Percentiles rank a stretch among this genome's conserved stretches.
These are phyloP conservation scores for Chymomyza procnemis DNA, from an alignment of 2,888 invertebrate species.

Conservation along the genomic window DNA sequence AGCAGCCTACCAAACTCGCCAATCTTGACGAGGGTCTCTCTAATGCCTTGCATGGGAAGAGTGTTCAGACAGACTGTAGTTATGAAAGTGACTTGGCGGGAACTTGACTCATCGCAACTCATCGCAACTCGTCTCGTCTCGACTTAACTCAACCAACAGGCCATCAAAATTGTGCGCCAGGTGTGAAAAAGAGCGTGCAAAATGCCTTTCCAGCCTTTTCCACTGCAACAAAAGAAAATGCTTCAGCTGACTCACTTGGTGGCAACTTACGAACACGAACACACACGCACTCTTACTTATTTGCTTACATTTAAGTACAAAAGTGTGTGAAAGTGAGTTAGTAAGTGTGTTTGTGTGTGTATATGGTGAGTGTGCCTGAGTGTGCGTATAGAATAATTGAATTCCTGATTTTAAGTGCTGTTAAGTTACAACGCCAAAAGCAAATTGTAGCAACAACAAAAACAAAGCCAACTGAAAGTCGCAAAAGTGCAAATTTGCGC, in stretches of 20 bases:
- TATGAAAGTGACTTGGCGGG: background rate
- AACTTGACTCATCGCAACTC: background rate
- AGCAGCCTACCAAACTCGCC: background rate
- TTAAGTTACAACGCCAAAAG: slow-evolving; percentile 30
- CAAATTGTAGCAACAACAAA: slow-evolving; percentile 37
- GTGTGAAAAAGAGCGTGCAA: slow-evolving; percentile 68
- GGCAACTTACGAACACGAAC: background rate
- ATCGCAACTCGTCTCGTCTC: background rate
- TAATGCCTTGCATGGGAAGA: background rate
- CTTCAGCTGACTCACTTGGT: background rate
- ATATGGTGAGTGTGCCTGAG: slow-evolving; percentile 1
- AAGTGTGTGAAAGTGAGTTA: background rate
- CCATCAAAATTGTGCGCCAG: slow-evolving; percentile 22
- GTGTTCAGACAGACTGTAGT: background rate
- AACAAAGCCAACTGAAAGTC: slow-evolving; percentile 34
- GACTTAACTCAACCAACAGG: background rate
- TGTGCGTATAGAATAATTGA: slow-evolving; percentile 56
- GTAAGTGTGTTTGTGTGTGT: background rate
- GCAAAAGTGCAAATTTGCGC: slow-evolving; percentile 70
- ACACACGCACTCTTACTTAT: background rate
- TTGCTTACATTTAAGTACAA: background rate
- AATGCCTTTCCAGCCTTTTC: slow-evolving; percentile 30
- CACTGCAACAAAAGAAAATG: background rate
- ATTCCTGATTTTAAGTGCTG: slow-evolving; percentile 73
- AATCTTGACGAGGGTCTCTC: background rate